Conservation (phyloP, 2,113 vertebrate genomes). For the Dasypus novemcinctus region DNA sequence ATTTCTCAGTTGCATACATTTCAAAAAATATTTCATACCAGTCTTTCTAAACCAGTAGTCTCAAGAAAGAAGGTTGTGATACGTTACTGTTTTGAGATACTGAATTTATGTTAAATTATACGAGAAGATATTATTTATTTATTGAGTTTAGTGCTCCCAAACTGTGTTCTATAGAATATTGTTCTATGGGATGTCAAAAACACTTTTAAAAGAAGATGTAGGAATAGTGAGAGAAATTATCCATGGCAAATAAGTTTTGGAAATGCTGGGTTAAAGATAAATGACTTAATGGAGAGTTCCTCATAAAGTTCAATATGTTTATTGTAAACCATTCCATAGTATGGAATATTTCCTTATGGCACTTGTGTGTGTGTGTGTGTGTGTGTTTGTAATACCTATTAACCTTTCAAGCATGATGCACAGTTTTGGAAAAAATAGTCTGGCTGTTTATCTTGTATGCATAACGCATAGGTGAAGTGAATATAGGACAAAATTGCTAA, state of each 20-base stretch:
- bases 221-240: not conserved
- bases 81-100: constrained; percentile 29
- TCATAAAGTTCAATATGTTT: not conserved
- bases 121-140: constrained; percentile 47
- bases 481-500: not conserved
- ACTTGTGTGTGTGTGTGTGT: not conserved
- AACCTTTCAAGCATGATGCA: not conserved
- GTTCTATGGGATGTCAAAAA: not conserved
- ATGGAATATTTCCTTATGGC: not conserved
- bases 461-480: not conserved
- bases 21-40: constrained; percentile 21
- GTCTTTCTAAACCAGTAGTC: constrained; percentile 23
- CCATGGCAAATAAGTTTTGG: not conserved
- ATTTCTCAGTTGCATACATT: not conserved
- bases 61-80: constrained; percentile 11
- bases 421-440: not conserved
- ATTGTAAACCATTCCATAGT: not conserved
- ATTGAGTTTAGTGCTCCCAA: constrained; percentile 41
- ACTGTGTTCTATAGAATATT: constrained; percentile 12
- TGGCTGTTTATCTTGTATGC: not conserved
- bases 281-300: constrained; percentile 20
- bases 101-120: constrained; percentile 60
- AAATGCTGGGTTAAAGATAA: constrained; percentile 3
- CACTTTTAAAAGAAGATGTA: not conserved
- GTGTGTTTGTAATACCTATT: not conserved